Evolutionary conservation across 1,140 invertebrate genomes (phyloP), one percentile per base, ranked within the genome.

Genomic region (Halictus rubicundus): DNA sequence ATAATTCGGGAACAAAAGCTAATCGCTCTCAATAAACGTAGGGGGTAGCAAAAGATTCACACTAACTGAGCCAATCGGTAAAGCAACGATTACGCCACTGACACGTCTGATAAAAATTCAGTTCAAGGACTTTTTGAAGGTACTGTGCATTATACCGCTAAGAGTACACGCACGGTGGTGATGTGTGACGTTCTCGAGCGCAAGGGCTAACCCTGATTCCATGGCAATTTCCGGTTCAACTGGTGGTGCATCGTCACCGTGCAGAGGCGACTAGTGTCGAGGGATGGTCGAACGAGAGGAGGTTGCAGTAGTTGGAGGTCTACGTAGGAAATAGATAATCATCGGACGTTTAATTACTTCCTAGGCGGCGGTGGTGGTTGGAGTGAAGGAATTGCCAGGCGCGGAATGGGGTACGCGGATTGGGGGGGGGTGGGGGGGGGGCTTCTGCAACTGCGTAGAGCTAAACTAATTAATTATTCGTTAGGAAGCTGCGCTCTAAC

Each of bases 291-390:
- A 57, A n/a, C 21, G 54, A 9, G 54, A 9, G 54, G 54, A n/a
- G 54, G 19, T n/a, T 9, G 54, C n/a, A 49, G 52, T 76, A 72
- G 71, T 19, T 32, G 37, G 39, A 63, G 46, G 46, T 77, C 73
- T 52, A 68, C 23, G 74, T 76, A 80, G 86, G 86, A 84, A 84
- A 84, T 84, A 82, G 82, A 87, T 87, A 85, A 87, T 87, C 82
- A 84, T 87, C 85, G 82, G 77, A 82, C 82, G 86, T 80, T 87
- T 87, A 87, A 87, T 87, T 87, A 83, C 85, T 87, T 85, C 80
- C 85, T 83, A 85, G 81, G 54, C 69, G 81, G 54, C 69, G 37
- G 12, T 68, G 39, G 49, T 68, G 46, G 57, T 42, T 78, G 72
- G 68, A 86, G 86, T 86, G 69, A 86, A 86, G 85, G 81, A 57